These are phyloP conservation scores for Drosophila rubida DNA, from an alignment of 2,888 invertebrate species.

Conservation along the genomic window DNA sequence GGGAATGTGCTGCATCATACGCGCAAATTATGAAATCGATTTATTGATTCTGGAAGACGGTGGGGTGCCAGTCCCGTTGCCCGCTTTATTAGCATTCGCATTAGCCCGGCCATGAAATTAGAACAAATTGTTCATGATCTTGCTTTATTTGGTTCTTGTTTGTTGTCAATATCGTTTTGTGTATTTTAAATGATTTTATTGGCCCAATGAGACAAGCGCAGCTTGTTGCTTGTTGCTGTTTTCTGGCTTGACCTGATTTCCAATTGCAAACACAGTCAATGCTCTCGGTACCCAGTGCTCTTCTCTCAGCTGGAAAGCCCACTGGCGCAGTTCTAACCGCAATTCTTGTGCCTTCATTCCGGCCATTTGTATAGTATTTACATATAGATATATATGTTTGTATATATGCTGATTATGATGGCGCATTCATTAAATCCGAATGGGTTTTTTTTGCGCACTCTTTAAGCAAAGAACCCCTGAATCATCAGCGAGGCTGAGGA, in stretches of 20 bases:
- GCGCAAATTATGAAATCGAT: conserved; percentile 55
- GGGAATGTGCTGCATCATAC: conserved; percentile 76
- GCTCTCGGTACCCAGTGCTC: conserved; percentile 2
- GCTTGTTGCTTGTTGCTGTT: conserved; percentile 28
- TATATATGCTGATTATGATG: conserved; percentile 16
- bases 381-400: conserved; percentile 6
- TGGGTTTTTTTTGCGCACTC: conserved; percentile 17
- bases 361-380: conserved; percentile 12
- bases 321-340: conserved; percentile 50
- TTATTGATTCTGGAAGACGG: conserved; percentile 24
- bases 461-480: conserved; percentile 33
- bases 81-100: conserved; percentile 29
- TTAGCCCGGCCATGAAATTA: conserved; percentile 59
- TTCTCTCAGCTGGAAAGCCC: conserved; percentile 42
- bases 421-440: conserved; percentile 33
- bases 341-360: conserved; percentile 17
- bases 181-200: conserved; percentile 47
- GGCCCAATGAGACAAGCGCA: conserved; percentile 11
- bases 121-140: conserved; percentile 77
- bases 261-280: conserved; percentile 20
- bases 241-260: conserved; percentile 53
- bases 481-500: conserved; percentile 34
- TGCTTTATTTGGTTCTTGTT: conserved; percentile 19
- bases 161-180: conserved; percentile 32
- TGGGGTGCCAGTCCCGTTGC: conserved; percentile 13